Evolutionary conservation across 2,797 vertebrate genomes (phyloP).

Genomic region (Mus spretus): DNA sequence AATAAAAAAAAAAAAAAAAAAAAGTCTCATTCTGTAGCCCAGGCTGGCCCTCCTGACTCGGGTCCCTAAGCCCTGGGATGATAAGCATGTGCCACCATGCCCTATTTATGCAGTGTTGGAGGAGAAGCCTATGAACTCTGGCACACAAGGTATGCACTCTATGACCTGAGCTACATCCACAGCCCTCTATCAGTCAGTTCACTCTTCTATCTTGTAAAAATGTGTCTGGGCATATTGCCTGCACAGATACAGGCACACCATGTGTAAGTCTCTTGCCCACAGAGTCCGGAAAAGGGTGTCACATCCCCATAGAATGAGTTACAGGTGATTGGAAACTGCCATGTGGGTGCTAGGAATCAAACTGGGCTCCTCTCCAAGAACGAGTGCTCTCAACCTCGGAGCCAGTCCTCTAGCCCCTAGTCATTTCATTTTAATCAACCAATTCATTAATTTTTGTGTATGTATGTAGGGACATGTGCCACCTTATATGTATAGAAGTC

Average conservation of each 20-base stretch:
- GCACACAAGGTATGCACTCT: background rate
- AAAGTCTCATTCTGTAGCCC: background rate
- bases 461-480: background rate
- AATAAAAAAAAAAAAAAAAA: too few species aligned
- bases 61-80: background rate
- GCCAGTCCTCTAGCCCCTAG: background rate
- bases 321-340: background rate
- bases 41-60: background rate
- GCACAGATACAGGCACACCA: background rate
- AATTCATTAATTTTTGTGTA: background rate
- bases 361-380: background rate
- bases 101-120: background rate
- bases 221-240: background rate
- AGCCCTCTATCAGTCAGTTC: background rate
- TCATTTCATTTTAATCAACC: background rate
- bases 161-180: background rate
- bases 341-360: background rate
- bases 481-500: background rate
- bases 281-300: background rate
- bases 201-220: background rate
- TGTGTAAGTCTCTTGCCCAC: background rate
- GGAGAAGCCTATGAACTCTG: background rate
- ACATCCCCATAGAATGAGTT: background rate
- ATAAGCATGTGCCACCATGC: background rate
- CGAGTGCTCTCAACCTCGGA: background rate